Evolutionary conservation across 2,888 invertebrate species (phyloP), one percentile per base, ranked within the genome.

Genomic region (Trachelus troglodyta): DNA sequence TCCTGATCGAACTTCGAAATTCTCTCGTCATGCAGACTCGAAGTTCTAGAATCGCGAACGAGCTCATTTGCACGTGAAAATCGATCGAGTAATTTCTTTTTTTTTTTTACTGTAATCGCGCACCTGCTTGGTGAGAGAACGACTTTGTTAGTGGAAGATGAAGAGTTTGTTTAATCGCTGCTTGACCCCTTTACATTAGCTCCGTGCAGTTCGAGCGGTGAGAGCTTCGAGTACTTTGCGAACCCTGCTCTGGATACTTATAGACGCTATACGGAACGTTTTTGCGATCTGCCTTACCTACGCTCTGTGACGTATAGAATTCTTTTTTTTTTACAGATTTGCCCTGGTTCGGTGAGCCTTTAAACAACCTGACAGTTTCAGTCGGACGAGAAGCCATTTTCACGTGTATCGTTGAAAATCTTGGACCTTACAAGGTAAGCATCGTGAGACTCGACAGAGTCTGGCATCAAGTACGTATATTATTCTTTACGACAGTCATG

Each of bases 291-390:
- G 23, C 23, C 6, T 56, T 56, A 56, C 56, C 23, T 9, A 23
- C 2, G 56, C 56, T 56, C 9, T 56, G 23, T 4, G 23, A 23
- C 56, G 6, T 56, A 56, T 56, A 6, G 23, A 23, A 56, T 56
- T 23, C 6, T 23, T 56, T 15, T 15, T 15, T 15, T 15, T 56
- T 23, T 91, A 76, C 89, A 91, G 91, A 91, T 85, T 86, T 90
- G 85, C 91, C 91, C 77, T 90, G 86, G 83, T 91, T 91, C 80
- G 91, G 89, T 83, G 89, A 88, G 82, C 90, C 91, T 78, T 85
- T 91, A 83, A 91, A 91, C 85, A 91, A 91, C 84, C 85, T 91
- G 80, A 91, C 91, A 77, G 82, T 91, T 80, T 91, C 91, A 35
- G 90, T 91, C 71, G 91, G 91, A 75, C 88, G 91, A 40, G 91